phyloP scores from a whole-genome alignment of 2,797 vertebrate species.

The Leptodactylus fallax region DNA sequence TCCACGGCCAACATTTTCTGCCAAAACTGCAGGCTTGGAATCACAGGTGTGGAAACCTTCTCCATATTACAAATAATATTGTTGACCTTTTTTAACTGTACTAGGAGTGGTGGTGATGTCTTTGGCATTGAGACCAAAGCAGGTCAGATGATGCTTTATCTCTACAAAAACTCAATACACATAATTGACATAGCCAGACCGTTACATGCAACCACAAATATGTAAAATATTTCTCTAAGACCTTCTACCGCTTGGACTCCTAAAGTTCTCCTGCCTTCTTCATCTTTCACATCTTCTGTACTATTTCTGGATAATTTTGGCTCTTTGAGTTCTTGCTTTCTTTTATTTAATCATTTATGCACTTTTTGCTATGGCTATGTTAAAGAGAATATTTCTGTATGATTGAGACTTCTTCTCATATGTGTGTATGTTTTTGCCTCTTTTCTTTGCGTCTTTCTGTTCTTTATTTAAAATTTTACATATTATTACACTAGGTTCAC shows the following conservation, averaged over 20 bases:
- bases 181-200: neutral
- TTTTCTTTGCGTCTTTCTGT: slow-evolving; percentile 30
- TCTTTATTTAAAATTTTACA: slow-evolving; percentile 4
- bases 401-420: slow-evolving; percentile 2
- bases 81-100: neutral
- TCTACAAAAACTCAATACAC: neutral
- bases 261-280: neutral
- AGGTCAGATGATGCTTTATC: slow-evolving; percentile 3
- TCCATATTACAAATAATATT: slow-evolving; percentile 79
- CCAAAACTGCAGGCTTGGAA: slow-evolving; percentile 89
- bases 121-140: slow-evolving; percentile 34
- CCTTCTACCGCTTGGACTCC: slow-evolving; percentile 25
- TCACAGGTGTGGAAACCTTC: slow-evolving; percentile 98
- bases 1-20: slow-evolving; percentile 92
- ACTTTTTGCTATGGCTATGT: slow-evolving; percentile 14
- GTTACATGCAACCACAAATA: neutral
- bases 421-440: neutral
- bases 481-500: neutral
- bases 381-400: slow-evolving; percentile 20
- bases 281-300: neutral
- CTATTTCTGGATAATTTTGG: slow-evolving; percentile 63
- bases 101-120: slow-evolving; percentile 19
- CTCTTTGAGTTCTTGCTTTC: rapidly evolving
- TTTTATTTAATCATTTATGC: slow-evolving; percentile 41
- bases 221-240: slow-evolving; percentile 5